A percentile compares a stretch with the other conserved stretches of the same genome.
phyloP scores from a whole-genome alignment of 2,797 vertebrate species.

The Ptychadena robeensis region DNA sequence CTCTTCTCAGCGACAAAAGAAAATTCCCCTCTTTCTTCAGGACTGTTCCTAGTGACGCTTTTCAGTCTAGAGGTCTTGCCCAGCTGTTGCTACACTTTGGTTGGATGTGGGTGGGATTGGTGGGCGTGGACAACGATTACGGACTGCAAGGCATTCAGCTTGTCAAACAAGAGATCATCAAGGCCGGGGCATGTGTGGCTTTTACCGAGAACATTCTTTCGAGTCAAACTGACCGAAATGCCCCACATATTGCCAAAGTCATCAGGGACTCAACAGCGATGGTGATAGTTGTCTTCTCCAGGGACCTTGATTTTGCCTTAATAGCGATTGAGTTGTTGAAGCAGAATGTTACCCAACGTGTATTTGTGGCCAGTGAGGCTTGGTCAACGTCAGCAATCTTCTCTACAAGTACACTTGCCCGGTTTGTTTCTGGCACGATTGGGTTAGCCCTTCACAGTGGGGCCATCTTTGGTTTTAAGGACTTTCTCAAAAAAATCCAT shows the following conservation, averaged over 20 bases:
- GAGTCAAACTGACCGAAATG: no score
- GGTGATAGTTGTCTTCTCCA: constrained; percentile 9
- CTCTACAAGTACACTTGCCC: background rate
- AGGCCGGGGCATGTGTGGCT: no score
- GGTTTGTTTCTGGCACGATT: background rate
- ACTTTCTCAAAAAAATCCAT: background rate
- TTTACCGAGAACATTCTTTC: no score
- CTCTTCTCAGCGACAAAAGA: background rate
- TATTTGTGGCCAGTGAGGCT: constrained; percentile 6
- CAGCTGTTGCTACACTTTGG: background rate
- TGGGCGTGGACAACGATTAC: no score
- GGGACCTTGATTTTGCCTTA: background rate
- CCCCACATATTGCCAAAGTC: no score
- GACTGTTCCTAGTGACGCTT: background rate
- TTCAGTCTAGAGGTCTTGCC: background rate
- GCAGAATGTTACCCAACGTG: background rate
- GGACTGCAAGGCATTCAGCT: no score
- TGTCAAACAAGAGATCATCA: no score
- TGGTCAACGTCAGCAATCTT: background rate
- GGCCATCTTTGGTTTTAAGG: background rate
- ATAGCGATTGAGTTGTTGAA: background rate
- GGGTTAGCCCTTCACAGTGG: background rate
- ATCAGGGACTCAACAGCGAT: no score
- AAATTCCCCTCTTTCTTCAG: background rate
- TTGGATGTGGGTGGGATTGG: background rate